Percentiles rank a stretch among this genome's conserved stretches.
phyloP scores from a whole-genome alignment of 2,113 vertebrate species.

The Alethe diademata region DNA sequence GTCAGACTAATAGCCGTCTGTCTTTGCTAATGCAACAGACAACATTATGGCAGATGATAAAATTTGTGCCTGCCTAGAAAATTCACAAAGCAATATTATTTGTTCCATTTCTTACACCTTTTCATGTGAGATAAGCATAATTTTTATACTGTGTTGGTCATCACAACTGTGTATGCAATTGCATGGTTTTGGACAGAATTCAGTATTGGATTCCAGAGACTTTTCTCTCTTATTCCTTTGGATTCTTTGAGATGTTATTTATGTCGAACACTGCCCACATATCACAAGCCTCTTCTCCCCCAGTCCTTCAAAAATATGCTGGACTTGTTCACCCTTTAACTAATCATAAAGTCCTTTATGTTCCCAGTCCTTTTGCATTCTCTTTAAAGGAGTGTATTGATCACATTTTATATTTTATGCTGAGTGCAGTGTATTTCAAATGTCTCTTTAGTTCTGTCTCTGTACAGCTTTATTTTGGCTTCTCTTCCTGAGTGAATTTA shows the following conservation, averaged over 20 bases:
- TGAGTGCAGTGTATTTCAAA: background rate
- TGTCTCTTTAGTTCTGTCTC: background rate
- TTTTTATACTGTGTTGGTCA: background rate
- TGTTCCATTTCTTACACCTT: background rate
- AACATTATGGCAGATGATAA: background rate
- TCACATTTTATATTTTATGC: background rate
- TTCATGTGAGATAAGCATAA: background rate
- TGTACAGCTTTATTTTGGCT: background rate
- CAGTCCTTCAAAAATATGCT: background rate
- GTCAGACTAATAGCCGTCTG: background rate
- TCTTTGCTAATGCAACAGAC: background rate
- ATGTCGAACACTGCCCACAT: conserved; percentile 2
- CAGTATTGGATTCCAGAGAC: background rate
- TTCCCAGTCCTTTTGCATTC: background rate
- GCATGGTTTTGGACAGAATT: background rate
- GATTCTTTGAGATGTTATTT: conserved; percentile 27
- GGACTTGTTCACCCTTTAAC: background rate
- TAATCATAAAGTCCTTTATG: background rate
- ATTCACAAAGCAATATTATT: background rate
- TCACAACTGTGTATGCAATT: background rate
- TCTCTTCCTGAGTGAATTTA: background rate
- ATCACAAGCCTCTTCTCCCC: conserved; percentile 5
- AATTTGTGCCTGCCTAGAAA: background rate
- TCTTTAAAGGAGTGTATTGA: background rate
- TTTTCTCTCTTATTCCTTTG: background rate